Conservation (phyloP, 2,113 vertebrate species). For the Chlorocebus sabaeus region DNA sequence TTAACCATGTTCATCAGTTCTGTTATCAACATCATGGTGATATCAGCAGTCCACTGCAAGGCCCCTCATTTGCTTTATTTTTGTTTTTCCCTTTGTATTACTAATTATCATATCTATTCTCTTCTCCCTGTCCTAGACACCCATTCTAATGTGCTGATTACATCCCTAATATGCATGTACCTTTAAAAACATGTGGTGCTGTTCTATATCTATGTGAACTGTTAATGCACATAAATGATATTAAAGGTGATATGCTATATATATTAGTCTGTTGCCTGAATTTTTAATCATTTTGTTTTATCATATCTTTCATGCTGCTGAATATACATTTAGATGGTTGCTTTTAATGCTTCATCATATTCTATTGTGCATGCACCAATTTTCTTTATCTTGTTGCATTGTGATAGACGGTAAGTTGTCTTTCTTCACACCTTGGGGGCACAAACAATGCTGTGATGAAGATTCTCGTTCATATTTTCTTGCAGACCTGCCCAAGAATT, state of each 20-base stretch:
- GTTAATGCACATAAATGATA: not conserved
- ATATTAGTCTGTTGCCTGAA: not conserved
- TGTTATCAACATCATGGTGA: not conserved
- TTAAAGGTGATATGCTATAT: not conserved
- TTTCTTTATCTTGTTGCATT: not conserved
- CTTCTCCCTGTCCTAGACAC: not conserved
- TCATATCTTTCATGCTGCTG: not conserved
- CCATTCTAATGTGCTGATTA: not conserved
- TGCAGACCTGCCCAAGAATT: not conserved
- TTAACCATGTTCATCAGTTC: not conserved
- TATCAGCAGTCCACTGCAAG: not conserved
- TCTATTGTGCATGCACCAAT: not conserved
- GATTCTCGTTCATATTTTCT: not conserved
- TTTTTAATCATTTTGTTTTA: not conserved
- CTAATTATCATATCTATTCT: not conserved
- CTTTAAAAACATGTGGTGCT: not conserved
- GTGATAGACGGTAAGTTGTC: not conserved
- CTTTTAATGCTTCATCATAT: not conserved
- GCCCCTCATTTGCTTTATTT: not conserved
- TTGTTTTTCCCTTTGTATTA: not conserved
- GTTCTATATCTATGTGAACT: not conserved
- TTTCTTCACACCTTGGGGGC: not conserved
- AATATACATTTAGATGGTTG: not conserved
- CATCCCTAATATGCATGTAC: not conserved
- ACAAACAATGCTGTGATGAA: not conserved